Conservation (phyloP, 2,888 invertebrate species). For the Pachydiplax longipennis region DNA sequence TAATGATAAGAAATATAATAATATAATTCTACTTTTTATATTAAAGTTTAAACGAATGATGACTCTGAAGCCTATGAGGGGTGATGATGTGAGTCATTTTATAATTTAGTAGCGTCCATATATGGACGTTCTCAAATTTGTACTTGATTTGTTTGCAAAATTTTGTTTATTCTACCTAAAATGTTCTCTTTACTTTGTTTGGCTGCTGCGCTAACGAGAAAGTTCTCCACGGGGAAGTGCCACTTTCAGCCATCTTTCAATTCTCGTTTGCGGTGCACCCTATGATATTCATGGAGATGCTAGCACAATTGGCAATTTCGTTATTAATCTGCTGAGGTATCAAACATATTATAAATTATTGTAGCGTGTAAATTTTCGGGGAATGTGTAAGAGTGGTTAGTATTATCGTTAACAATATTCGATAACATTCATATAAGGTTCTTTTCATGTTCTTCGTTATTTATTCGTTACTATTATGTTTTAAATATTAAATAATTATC, state of each 20-base stretch:
- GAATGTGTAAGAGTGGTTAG: not conserved
- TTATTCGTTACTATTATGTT: not conserved
- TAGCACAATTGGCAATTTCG: not conserved
- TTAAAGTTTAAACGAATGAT: not conserved
- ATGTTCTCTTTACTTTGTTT: not conserved
- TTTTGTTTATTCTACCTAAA: not conserved
- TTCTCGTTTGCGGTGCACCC: conserved; percentile 18
- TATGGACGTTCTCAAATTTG: not conserved
- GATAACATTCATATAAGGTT: not conserved
- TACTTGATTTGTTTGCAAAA: not conserved
- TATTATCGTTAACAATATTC: not conserved
- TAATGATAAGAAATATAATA: not conserved
- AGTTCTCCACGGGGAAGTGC: conserved; percentile 33
- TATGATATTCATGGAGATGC: conserved; percentile 32
- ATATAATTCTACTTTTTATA: not conserved
- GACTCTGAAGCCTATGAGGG: not conserved
- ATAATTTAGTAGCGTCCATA: not conserved
- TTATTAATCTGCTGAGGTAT: not conserved
- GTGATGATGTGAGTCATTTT: not conserved
- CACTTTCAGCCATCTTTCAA: conserved; percentile 43
- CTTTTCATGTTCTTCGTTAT: not conserved
- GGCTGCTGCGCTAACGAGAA: conserved; percentile 27
- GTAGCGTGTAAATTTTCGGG: not conserved
- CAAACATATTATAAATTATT: not conserved
- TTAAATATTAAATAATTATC: not conserved